These are phyloP conservation scores for Lymantria dispar DNA, from an alignment of 2,888 invertebrate species.

Conservation along the genomic window DNA sequence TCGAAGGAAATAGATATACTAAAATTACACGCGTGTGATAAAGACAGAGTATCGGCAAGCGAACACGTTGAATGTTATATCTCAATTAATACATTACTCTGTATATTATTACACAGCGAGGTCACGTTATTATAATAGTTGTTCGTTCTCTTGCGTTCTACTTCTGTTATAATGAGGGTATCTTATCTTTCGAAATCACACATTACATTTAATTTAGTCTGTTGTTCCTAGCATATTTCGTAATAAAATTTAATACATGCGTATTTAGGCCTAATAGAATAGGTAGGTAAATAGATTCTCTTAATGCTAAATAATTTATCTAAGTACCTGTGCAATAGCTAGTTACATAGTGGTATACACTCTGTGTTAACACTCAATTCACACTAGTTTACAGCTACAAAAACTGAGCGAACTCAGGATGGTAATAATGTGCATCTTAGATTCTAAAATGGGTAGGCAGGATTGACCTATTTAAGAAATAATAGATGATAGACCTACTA, in stretches of 20 bases:
- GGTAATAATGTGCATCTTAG: no score
- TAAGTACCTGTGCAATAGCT: no score
- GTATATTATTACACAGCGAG: constrained; percentile 44
- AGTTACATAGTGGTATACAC: no score
- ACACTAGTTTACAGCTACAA: no score
- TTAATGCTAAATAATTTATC: no score
- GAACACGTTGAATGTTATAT: constrained; percentile 16
- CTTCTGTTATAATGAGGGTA: constrained; percentile 42
- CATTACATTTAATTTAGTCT: neutral
- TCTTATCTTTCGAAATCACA: neutral
- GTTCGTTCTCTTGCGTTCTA: constrained; percentile 73
- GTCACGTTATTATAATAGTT: constrained; percentile 50
- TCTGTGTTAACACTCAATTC: no score
- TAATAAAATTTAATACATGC: no score
- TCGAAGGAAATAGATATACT: constrained; percentile 36
- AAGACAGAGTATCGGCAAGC: constrained; percentile 23
- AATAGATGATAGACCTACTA: neutral
- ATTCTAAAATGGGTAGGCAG: no score
- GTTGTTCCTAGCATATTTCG: no score
- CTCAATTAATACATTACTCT: constrained; percentile 52
- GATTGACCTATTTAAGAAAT: neutral
- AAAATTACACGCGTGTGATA: constrained; percentile 20
- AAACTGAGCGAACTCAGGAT: no score
- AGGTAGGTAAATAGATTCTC: no score
- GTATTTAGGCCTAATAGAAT: no score